These are phyloP conservation scores for Solea senegalensis DNA, from an alignment of 2,113 vertebrate species.

Conservation along the genomic window DNA sequence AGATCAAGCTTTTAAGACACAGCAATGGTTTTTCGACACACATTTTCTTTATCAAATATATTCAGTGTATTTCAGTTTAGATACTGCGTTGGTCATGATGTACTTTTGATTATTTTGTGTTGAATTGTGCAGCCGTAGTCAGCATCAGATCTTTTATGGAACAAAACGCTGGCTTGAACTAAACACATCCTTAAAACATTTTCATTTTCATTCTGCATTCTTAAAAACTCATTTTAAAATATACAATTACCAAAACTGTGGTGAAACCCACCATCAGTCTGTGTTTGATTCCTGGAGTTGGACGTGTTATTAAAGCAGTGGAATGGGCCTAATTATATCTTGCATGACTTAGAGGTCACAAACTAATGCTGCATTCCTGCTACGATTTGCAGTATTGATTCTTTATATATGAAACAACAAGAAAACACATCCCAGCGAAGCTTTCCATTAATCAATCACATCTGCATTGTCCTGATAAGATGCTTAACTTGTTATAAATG, in stretches of 20 bases:
- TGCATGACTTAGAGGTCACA: background rate
- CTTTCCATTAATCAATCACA: slow-evolving; percentile 39
- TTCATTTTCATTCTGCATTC: background rate
- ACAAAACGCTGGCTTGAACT: background rate
- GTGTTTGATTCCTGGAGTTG: too few species aligned
- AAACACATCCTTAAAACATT: background rate
- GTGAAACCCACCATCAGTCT: too few species aligned
- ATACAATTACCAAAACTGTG: background rate
- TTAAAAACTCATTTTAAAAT: background rate
- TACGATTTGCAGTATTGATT: background rate
- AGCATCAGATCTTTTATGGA: background rate
- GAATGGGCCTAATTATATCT: background rate
- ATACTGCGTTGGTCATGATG: too few species aligned
- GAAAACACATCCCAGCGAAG: slow-evolving; percentile 22
- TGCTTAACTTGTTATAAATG: slow-evolving; percentile 14
- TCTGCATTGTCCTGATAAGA: slow-evolving; percentile 21
- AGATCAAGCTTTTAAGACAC: too few species aligned
- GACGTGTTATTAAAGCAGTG: background rate
- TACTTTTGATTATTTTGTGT: too few species aligned
- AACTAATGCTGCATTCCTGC: background rate
- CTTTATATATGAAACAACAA: slow-evolving; percentile 7
- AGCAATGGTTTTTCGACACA: too few species aligned
- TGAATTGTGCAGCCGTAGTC: too few species aligned
- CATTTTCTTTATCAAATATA: too few species aligned
- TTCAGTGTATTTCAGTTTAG: too few species aligned